phyloP scores from a whole-genome alignment of 2,113 vertebrate genomes.

The Lucifuga dentata region DNA sequence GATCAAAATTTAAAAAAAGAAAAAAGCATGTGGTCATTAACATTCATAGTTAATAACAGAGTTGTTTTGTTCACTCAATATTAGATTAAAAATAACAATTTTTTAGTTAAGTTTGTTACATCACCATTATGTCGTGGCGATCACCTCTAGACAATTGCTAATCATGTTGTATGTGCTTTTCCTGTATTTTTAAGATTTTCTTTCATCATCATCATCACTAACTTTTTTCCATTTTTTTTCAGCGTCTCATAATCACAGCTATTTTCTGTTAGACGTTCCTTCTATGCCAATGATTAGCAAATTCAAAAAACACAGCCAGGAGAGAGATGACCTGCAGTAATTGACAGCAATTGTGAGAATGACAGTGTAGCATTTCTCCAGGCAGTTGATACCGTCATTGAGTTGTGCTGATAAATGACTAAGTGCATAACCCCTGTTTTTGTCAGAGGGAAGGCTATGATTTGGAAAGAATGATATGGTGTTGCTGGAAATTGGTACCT shows the following conservation, averaged over 20 bases:
- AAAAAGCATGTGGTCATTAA: too few relatives aligned
- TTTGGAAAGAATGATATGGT: conserved; percentile 55
- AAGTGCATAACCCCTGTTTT: conserved; percentile 49
- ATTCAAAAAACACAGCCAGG: conserved; percentile 18
- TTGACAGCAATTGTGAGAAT: conserved; percentile 56
- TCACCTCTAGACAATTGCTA: too few relatives aligned
- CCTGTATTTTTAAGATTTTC: too few relatives aligned
- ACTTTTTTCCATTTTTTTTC: too few relatives aligned
- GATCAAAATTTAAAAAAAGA: too few relatives aligned
- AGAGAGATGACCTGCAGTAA: conserved; percentile 43
- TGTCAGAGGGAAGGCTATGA: conserved; percentile 40
- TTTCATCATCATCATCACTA: too few relatives aligned
- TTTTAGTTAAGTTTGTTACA: too few relatives aligned
- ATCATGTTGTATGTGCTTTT: too few relatives aligned
- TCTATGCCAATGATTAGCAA: conserved; percentile 16
- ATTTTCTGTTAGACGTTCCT: neutral
- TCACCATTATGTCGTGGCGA: too few relatives aligned
- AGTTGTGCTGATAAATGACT: conserved; percentile 47
- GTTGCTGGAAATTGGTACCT: conserved; percentile 40
- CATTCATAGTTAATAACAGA: neutral
- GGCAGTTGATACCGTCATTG: conserved; percentile 49
- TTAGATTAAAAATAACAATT: too few relatives aligned
- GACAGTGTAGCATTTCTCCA: conserved; percentile 40
- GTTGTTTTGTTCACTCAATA: too few relatives aligned
- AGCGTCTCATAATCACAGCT: conserved; percentile 11